A percentile compares a stretch with the other conserved stretches of the same genome.
Conservation (phyloP, 2,888 invertebrate genomes). For the Heteropelma amictum region DNA sequence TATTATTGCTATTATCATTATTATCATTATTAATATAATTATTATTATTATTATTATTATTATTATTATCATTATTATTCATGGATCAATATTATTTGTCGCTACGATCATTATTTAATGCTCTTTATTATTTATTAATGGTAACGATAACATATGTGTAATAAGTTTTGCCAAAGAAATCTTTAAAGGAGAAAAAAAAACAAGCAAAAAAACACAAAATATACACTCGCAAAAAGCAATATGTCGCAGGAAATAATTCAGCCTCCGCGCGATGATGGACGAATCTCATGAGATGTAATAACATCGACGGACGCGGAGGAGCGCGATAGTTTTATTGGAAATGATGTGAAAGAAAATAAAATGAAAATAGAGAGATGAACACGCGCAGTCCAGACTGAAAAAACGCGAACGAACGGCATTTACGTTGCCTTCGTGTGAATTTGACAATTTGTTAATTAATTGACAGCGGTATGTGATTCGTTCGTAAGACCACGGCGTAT, state of each 20-base stretch:
- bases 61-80: constrained; percentile 55
- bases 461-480: background rate
- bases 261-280: constrained; percentile 59
- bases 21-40: constrained; percentile 56
- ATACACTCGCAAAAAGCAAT: constrained; percentile 48
- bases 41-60: constrained; percentile 61
- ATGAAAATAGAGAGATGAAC: constrained; percentile 19
- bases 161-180: constrained; percentile 78
- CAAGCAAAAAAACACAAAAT: constrained; percentile 33
- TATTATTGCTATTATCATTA: constrained; percentile 65
- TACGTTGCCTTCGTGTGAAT: constrained; percentile 22
- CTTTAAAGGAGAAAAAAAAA: constrained; percentile 57
- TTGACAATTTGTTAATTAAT: constrained; percentile 13
- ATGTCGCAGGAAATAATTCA: constrained; percentile 59
- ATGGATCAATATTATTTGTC: constrained; percentile 55
- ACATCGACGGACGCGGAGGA: constrained; percentile 29
- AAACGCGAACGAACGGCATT: constrained; percentile 45
- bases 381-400: constrained; percentile 37
- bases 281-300: constrained; percentile 41
- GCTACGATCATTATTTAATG: constrained; percentile 72
- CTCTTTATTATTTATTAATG: constrained; percentile 76
- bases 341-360: constrained; percentile 9
- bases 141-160: constrained; percentile 76
- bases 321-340: background rate
- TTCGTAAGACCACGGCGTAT: constrained; percentile 16